Base-by-base conservation (phyloP, 2,797 vertebrate species). In the Manis crassicaudata region DNA sequence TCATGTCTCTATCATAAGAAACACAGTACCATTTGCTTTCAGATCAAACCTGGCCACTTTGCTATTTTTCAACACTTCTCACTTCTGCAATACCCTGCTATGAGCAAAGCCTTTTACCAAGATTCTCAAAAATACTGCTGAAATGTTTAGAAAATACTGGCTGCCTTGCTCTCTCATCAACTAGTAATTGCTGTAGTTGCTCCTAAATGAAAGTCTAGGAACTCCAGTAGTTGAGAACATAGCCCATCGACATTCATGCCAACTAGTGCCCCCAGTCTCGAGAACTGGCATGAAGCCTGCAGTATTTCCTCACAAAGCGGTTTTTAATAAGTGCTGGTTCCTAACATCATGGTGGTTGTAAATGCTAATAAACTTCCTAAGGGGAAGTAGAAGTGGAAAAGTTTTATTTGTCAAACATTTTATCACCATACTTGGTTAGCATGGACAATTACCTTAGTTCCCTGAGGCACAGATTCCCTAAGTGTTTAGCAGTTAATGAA, bases 351-450 rank as follows among this genome's bases (percentile, higher is more conserved):
- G 92, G 97, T 93, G 50, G 29, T 97, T 97, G 87, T 85, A 94
- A 98, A 98, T 83, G 96, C 93, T 98, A 98, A 97, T 93, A 87
- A 96, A 72, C 88, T 98, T 98, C 92, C 97, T 97, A 96, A 97
- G 97, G 97, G 95, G 93, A 98, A 97, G 90, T 88, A 96, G 98
- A 63, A 97, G 93, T 84, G 90, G 97, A 97, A 46, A 98, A 97
- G 96, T 95, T 91, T 95, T 97, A 95, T 40, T 27, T 98, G 93
- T 96, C 92, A 92, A 97, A 96, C 56, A 87, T 94, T 98, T 95
- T 88, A 93, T 96, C 5, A 32, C 97, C 97, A 91, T 88, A 81
- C 89, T 96, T 95, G 93, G 95, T 91, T 92, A 91, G 82, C 92
- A 84, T 88, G 95, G 95, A 97, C 95, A 81, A 97, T 98, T 97